Conservation (phyloP, 92 coral and sea anemone genomes). For the Desmophyllum pertusum region DNA sequence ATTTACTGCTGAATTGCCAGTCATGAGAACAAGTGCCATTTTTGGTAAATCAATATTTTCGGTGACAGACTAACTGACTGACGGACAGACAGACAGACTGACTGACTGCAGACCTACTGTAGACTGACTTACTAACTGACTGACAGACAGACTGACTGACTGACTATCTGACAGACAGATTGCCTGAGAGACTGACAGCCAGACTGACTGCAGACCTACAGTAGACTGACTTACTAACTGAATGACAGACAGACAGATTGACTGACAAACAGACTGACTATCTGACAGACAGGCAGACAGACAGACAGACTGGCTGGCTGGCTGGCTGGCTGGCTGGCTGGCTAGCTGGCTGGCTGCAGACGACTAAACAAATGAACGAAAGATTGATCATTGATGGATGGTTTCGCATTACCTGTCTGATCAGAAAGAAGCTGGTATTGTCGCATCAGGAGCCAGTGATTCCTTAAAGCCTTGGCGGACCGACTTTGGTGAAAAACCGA, state of each 20-base stretch:
- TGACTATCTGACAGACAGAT: background rate
- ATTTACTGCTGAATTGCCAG: too few species aligned
- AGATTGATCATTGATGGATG: background rate
- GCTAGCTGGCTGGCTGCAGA: background rate
- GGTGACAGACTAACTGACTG: too few species aligned
- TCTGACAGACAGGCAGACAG: background rate
- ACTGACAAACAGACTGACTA: slow-evolving; percentile 4
- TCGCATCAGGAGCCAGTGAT: slow-evolving; percentile 97
- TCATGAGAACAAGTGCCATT: too few species aligned
- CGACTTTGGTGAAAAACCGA: slow-evolving; percentile 90
- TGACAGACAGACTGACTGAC: background rate
- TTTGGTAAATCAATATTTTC: too few species aligned
- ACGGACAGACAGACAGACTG: too few species aligned
- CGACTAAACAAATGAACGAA: background rate
- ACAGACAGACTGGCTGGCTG: background rate
- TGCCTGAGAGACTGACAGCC: background rate
- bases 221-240: background rate
- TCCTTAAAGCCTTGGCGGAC: slow-evolving; percentile 82
- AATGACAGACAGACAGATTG: background rate
- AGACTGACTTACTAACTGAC: background rate
- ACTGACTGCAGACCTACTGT: background rate
- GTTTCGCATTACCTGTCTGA: slow-evolving; percentile 79
- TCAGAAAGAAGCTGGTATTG: slow-evolving; percentile 93
- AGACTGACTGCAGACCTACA: background rate
- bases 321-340: background rate